A percentile compares a stretch with the other conserved stretches of the same genome.
phyloP scores from a whole-genome alignment of 2,113 vertebrate genomes.

The Elephas maximus region DNA sequence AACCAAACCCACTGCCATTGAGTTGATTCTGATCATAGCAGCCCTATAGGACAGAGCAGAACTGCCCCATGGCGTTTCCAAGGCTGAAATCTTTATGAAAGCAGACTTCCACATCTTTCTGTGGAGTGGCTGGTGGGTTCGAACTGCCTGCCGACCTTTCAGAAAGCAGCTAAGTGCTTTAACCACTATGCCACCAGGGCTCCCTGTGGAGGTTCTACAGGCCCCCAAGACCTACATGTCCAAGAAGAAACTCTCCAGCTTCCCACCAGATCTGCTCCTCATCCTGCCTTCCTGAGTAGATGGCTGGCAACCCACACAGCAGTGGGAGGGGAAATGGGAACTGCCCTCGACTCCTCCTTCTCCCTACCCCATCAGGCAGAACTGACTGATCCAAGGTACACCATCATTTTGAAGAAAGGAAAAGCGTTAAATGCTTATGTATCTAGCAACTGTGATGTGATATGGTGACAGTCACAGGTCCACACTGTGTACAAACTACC shows the following conservation, averaged over 20 bases:
- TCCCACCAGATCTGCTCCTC: background rate
- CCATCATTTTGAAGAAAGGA: background rate
- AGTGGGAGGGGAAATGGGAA: background rate
- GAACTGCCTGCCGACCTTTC: background rate
- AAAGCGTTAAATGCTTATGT: background rate
- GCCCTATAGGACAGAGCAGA: no score
- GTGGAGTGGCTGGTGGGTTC: background rate
- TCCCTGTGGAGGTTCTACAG: background rate
- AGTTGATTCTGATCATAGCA: background rate
- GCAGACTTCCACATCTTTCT: background rate
- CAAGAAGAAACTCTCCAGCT: background rate
- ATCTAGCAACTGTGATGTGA: background rate
- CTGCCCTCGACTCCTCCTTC: background rate
- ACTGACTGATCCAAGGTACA: background rate
- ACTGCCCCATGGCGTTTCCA: background rate
- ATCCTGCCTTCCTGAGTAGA: rapidly evolving
- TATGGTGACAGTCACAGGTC: background rate
- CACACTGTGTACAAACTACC: background rate
- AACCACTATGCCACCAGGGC: background rate
- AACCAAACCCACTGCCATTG: background rate
- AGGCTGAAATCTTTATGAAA: background rate
- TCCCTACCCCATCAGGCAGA: background rate
- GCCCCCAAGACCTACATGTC: background rate
- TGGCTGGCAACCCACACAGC: rapidly evolving
- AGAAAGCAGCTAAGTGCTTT: background rate